A percentile compares a stretch with the other conserved stretches of the same genome.
Evolutionary conservation across 1,140 invertebrate species (phyloP).

Genomic region (Steinernema khuongi): DNA sequence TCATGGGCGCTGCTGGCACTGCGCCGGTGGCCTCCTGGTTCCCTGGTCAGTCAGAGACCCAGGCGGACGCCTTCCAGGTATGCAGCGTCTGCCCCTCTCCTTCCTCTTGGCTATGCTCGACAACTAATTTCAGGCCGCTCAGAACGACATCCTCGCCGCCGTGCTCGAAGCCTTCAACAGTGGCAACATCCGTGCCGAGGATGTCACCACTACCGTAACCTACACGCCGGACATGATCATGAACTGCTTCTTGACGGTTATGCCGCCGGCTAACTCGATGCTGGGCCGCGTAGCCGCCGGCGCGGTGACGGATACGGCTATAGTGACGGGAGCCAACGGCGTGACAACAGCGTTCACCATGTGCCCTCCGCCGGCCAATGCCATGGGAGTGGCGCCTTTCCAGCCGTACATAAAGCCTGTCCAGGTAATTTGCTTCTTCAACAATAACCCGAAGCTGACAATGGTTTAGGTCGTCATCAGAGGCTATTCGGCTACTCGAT

Average conservation of each 20-base stretch:
- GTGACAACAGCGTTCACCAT: background rate
- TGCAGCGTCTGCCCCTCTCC: no score
- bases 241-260: background rate
- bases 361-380: slow-evolving; percentile 7
- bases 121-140: no score
- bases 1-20: background rate
- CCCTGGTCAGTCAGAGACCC: background rate
- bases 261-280: background rate
- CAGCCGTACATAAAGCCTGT: background rate
- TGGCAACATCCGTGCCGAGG: background rate
- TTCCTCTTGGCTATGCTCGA: no score
- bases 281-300: background rate
- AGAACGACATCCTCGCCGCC: background rate
- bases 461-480: background rate
- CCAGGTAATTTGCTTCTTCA: background rate
- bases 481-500: background rate
- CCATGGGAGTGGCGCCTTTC: background rate
- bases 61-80: background rate
- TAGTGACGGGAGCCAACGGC: background rate
- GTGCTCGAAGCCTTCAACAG: background rate
- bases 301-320: background rate
- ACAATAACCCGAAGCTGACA: background rate
- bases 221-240: slow-evolving; percentile 7
- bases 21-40: background rate
- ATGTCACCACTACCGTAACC: background rate